Conservation (phyloP, 2,888 invertebrate genomes). For the Hololepta plana region DNA sequence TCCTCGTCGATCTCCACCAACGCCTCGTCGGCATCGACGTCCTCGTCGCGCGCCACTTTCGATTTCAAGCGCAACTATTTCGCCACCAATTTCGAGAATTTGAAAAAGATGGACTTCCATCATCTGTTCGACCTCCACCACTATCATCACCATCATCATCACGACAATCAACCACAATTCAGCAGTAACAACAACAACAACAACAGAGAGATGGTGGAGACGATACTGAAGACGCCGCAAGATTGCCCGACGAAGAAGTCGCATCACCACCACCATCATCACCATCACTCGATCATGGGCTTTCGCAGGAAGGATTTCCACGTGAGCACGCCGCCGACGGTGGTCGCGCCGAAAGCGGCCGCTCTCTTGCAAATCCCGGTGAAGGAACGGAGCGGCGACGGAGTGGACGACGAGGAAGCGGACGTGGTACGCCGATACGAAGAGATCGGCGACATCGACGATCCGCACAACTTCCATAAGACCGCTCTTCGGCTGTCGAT, state of each 20-base stretch:
- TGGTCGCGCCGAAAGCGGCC: conserved; percentile 43
- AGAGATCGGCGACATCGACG: conserved; percentile 4
- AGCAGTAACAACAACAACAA: conserved; percentile 6
- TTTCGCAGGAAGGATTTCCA: conserved; percentile 14
- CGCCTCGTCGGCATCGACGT: too few relatives aligned
- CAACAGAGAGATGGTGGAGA: conserved; percentile 13
- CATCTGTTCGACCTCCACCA: too few relatives aligned
- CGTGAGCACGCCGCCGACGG: conserved; percentile 25
- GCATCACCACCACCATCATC: too few relatives aligned
- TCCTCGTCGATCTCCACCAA: too few relatives aligned
- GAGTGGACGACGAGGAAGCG: conserved; percentile 4
- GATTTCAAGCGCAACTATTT: conserved; percentile 11
- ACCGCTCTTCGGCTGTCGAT: conserved; percentile 9
- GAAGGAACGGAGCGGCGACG: conserved; percentile 11
- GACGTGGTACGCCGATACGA: background rate
- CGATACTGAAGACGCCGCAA: conserved; percentile 24
- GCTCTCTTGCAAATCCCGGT: conserved; percentile 38
- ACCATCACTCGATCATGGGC: too few relatives aligned
- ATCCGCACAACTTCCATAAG: conserved; percentile 3
- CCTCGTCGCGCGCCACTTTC: conserved; percentile 7
- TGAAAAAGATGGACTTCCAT: conserved; percentile 6
- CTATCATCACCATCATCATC: too few relatives aligned
- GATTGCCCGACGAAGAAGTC: conserved; percentile 11
- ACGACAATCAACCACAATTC: too few relatives aligned
- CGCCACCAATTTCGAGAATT: conserved; percentile 5